Evolutionary conservation across 2,888 invertebrate genomes (phyloP).

Genomic region (Invenusta paracnida): DNA sequence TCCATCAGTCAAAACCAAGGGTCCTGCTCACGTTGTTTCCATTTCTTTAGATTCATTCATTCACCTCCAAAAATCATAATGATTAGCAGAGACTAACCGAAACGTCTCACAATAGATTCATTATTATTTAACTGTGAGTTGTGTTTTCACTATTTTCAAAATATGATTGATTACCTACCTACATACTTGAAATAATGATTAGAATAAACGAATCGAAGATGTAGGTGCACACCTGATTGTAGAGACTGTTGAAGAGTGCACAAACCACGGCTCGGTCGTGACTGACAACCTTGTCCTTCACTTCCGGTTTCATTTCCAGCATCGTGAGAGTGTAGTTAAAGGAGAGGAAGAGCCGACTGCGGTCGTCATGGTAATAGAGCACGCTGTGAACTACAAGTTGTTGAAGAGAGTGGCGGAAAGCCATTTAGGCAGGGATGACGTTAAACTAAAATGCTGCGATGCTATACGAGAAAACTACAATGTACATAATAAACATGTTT

Average conservation of each 20-base stretch:
- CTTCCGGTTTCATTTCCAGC: slow-evolving; percentile 59
- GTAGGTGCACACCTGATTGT: slow-evolving; percentile 59
- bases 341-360: slow-evolving; percentile 57
- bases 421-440: no score
- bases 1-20: no score
- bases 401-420: background rate
- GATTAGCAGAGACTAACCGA: no score
- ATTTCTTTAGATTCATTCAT: no score
- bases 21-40: no score
- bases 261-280: slow-evolving; percentile 59
- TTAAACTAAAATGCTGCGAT: no score
- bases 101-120: no score
- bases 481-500: no score
- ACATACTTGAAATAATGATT: no score
- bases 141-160: no score
- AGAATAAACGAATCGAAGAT: slow-evolving; percentile 10
- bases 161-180: background rate
- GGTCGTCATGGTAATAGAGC: slow-evolving; percentile 53
- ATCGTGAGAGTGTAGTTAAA: slow-evolving; percentile 58
- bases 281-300: slow-evolving; percentile 55
- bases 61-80: no score
- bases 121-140: background rate
- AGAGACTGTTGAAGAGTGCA: slow-evolving; percentile 55
- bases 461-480: no score
- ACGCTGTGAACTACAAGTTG: background rate